phyloP scores from a whole-genome alignment of 2,888 invertebrate species.

The Acrobasis consociella region DNA sequence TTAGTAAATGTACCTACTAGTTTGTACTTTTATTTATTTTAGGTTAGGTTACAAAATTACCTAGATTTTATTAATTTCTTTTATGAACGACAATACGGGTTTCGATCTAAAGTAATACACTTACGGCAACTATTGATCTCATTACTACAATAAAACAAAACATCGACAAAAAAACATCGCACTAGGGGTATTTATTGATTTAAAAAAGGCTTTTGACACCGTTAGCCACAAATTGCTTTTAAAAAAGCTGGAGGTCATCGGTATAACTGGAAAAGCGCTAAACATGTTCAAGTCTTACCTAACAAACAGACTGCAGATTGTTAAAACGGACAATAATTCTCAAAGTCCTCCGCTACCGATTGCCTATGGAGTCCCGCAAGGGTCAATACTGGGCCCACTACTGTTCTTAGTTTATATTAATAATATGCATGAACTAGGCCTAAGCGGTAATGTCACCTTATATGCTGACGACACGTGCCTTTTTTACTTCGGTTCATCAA shows the following conservation, averaged over 20 bases:
- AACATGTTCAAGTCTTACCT: background rate
- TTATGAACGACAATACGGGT: background rate
- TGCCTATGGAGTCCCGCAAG: slow-evolving; percentile 1
- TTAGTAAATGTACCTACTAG: no score
- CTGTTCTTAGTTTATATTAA: background rate
- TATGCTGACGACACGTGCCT: no score
- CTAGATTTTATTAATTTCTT: background rate
- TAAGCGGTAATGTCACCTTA: no score
- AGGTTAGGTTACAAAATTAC: background rate
- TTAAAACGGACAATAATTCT: background rate
- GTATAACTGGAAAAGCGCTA: background rate
- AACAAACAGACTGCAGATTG: background rate
- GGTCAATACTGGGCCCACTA: slow-evolving; percentile 1
- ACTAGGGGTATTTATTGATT: background rate
- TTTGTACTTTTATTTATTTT: no score
- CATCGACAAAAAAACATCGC: background rate
- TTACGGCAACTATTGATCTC: background rate
- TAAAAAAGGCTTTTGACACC: background rate
- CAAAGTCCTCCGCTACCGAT: background rate
- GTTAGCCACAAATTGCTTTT: no score
- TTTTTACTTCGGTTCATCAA: no score
- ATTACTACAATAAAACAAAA: background rate
- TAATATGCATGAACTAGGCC: no score
- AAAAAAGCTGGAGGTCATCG: background rate
- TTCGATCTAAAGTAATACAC: slow-evolving; percentile 3